phyloP scores from a whole-genome alignment of 2,113 vertebrate genomes.

The Thermophis baileyi region DNA sequence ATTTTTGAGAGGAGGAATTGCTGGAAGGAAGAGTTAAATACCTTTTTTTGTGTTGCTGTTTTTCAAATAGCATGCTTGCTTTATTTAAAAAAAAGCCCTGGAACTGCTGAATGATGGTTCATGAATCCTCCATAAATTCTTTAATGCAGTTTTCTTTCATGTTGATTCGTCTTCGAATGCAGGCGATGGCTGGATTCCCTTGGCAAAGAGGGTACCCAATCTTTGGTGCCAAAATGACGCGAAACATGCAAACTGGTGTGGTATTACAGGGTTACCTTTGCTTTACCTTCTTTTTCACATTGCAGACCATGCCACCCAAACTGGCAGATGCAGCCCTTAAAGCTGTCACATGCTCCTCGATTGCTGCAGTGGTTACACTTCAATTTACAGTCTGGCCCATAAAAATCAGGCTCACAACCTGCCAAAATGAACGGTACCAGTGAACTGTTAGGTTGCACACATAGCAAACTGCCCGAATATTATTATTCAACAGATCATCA shows the following conservation, averaged over 20 bases:
- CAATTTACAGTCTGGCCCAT: constrained; percentile 81
- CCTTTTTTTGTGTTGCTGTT: neutral
- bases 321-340: constrained; percentile 81
- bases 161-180: neutral
- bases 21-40: neutral
- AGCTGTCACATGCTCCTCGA: constrained; percentile 74
- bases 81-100: neutral
- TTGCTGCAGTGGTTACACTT: constrained; percentile 73
- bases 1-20: neutral
- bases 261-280: constrained; percentile 70
- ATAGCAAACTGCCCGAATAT: neutral
- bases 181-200: neutral
- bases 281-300: constrained; percentile 85
- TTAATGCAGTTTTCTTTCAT: neutral
- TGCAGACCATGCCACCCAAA: constrained; percentile 70
- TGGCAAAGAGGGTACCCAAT: rapidly evolving
- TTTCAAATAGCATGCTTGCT: neutral
- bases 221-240: neutral
- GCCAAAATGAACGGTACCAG: constrained; percentile 23
- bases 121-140: neutral
- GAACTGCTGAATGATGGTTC: too few species aligned
- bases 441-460: neutral
- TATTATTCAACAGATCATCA: neutral
- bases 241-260: constrained; percentile 7
- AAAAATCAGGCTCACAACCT: constrained; percentile 76